Evolutionary conservation across 1,140 invertebrate species (phyloP), one percentile per base, ranked within the genome.

Genomic region (Rhizoglyphus robini): DNA sequence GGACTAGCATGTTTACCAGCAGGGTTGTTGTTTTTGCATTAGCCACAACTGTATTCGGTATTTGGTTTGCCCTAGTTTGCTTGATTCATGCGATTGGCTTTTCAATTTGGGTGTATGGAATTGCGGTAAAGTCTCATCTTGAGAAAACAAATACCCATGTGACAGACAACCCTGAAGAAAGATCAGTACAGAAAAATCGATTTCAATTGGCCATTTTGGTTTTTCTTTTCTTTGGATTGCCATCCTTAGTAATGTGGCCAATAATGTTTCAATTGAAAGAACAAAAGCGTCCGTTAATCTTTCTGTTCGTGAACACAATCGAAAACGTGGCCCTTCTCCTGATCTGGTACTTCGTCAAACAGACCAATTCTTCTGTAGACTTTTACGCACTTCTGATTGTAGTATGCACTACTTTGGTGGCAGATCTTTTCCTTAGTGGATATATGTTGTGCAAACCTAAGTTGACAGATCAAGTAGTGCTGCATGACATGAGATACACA

Each of bases 201-300:
- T 34, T 60, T 4, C 25, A 20, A 11, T 18, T 70, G 0, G 62
- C 57, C 8, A 30, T 69, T 18, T 41, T 72, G 20, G 63, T 70
- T 2, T 69, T 73, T 30, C 27, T 69, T 13, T 67, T 72, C 23
- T 73, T 73, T 41, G 71, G 71, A 2, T 32, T 73, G 13, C 72
- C 72, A n/a, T 73, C 72, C 3, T 62, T 73, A 4, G 63, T 70
- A 2, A 68, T 70, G 23, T 73, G 72, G 72, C 72, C 72, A 1
- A 71, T 73, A 23, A 70, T 73, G 71, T 73, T 73, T 61, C 66
- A 71, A 31, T 49, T 73, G 11, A 72, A 73, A 51, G 61, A 69
- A 29, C 20, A 62, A n/a, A 67, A 66, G 57, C 64, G 71, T 4
- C 69, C 69, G 20, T 58, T 70, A 4, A 68, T 69, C 23, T 73